Evolutionary conservation across 35 echinoderm and acorn worm species (phyloP).

Genomic region (Hemicentrotus pulcherrimus): DNA sequence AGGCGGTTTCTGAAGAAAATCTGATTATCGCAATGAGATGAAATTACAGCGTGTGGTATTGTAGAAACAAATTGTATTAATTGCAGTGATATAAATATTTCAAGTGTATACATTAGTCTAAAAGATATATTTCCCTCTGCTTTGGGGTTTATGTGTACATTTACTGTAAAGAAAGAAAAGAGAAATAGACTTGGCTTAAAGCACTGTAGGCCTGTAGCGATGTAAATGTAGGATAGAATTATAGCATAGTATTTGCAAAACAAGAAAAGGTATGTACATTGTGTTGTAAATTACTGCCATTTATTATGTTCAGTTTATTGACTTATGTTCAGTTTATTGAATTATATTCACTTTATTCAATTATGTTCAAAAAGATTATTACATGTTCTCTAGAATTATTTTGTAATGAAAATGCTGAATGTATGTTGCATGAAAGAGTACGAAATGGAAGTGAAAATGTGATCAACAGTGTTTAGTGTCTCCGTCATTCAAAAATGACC

Average conservation of each 20-base stretch:
- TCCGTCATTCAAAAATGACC: neutral
- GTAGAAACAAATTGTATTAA: neutral
- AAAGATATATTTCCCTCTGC: neutral
- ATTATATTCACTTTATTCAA: neutral
- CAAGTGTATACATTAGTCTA: neutral
- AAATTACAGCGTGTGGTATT: neutral
- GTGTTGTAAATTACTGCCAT: constrained; percentile 2
- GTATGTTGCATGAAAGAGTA: neutral
- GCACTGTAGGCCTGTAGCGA: neutral
- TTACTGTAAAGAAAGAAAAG: neutral
- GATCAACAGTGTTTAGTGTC: neutral
- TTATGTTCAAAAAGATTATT: neutral
- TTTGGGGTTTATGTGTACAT: neutral
- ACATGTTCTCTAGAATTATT: neutral
- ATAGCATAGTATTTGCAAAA: neutral
- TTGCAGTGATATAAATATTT: constrained; percentile 20
- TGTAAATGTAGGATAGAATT: neutral
- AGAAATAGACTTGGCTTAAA: neutral
- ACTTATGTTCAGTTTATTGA: neutral
- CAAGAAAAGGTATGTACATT: neutral
- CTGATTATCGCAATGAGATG: neutral
- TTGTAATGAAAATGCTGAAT: neutral
- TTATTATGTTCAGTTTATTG: neutral
- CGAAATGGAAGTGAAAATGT: constrained; percentile 8
- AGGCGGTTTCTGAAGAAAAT: neutral